These are phyloP conservation scores for Muntiacus muntjak DNA, from an alignment of 2,113 vertebrate species.

Conservation along the genomic window DNA sequence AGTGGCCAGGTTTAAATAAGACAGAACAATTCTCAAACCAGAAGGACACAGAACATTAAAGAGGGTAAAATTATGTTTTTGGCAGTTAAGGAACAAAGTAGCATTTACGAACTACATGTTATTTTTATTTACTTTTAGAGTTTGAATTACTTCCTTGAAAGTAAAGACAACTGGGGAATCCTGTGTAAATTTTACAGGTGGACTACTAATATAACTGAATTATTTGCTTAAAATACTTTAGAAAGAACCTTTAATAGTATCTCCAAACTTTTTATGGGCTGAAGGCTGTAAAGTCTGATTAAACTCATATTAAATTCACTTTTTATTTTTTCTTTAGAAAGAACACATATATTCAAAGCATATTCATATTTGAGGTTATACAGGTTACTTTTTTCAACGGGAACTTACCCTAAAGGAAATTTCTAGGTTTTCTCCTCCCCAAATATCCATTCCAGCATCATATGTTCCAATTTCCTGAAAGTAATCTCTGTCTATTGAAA, in stretches of 20 bases:
- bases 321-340: background rate
- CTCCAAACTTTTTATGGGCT: background rate
- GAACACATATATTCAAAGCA: background rate
- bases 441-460: slow-evolving; percentile 99
- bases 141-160: slow-evolving; percentile 41
- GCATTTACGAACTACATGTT: background rate
- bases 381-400: background rate
- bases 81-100: background rate
- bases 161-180: slow-evolving; percentile 14
- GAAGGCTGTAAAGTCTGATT: slow-evolving; percentile 36
- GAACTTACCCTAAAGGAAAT: slow-evolving; percentile 96
- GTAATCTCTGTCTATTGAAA: slow-evolving; percentile 99
- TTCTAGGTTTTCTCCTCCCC: slow-evolving; percentile 99
- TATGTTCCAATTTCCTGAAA: slow-evolving; percentile 99
- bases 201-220: background rate
- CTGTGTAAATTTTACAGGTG: background rate
- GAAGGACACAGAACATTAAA: background rate
- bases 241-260: slow-evolving; percentile 23
- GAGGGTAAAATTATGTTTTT: slow-evolving; percentile 20
- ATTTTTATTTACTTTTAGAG: slow-evolving; percentile 24
- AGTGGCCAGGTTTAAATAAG: background rate
- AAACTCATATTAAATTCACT: slow-evolving; percentile 42
- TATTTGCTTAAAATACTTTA: slow-evolving; percentile 31
- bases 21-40: slow-evolving; percentile 10
- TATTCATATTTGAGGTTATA: slow-evolving; percentile 23